Base-by-base conservation (phyloP, 1,140 invertebrate species). In the Onthophagus taurus region DNA sequence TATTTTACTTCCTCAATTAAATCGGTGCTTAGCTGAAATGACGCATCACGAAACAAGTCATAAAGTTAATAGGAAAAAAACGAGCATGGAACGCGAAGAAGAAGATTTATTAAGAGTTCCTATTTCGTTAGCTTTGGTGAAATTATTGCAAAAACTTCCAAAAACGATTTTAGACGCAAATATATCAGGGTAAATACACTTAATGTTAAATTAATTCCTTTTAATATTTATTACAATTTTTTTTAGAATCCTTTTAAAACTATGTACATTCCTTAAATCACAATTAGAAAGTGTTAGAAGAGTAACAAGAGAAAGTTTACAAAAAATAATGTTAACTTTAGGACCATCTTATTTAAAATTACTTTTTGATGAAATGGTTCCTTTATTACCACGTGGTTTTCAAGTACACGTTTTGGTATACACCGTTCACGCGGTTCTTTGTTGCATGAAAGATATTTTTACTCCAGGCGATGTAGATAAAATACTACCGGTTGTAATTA, bases 371-470 rank as follows among this genome's bases (percentile, higher is more conserved):
- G 90, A 96, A 66, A 74, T 97, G 57, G 80, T 80, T 30, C 68
- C 81, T 11, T 64, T 91, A 5, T 69, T 97, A 35, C 89, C 78
- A 0, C 78, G 81, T 62, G 95, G 95, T 7, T 97, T 87, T 59
- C 92, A 97, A 72, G 77, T 94, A 13, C 93, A 97, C 56, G 90
- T 97, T 0, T 69, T 97, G 11, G 83, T 83, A 2, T 93, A 80
- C 48, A 95, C 93, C 0, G 75, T 95, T 3, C 87, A 97, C 63
- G 73, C 81, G 0, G 71, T 97, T 2, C 61, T 98, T 9, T 74
- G 77, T 35, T 74, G 77, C 26, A 61, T 97, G 35, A 80, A 81
- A 50, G 52, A 67, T 1, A 64, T 62, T 2, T 77, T 90, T 31
- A 70, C 77, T 56, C 68, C 78, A 2, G 76, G 72, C 1, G 82